Evolutionary conservation across 2,888 invertebrate species (phyloP), one percentile per base, ranked within the genome.

Genomic region (Ceraclea dissimilis): DNA sequence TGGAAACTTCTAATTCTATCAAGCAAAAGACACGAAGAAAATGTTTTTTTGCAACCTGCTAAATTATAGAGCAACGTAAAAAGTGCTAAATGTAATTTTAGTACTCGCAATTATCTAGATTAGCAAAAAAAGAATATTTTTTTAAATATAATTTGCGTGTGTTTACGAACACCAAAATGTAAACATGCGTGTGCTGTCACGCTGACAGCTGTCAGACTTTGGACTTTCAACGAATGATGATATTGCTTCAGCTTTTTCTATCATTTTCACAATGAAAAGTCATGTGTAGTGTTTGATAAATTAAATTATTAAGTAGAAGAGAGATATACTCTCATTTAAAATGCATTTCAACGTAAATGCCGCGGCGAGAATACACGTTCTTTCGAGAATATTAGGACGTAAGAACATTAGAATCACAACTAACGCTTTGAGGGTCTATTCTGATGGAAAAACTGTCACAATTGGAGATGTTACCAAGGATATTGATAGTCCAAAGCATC

Each of bases 381-480:
- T 78, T 68, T 73, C 76, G 62, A 73, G 77, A 64, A 77, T 77
- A 69, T 70, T 77, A 61, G 69, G 70, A 48, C 69, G 71, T 49
- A 70, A 74, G 57, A 75, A 75, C 66, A 64, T 66, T 19, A 70
- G 73, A 64, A 63, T 76, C 62, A 62, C 66, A 4, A 67, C 70
- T n/a, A 76, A 77, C 65, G 63, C 64, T 62, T 71, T 78, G 10
- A 69, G 76, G 63, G 72, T 71, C 5, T 76, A 72, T 63, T 71
- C 78, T 49, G 74, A 74, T 60, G 71, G 74, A n/a, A 55, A 52
- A 63, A 79, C 75, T 69, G 83, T 90, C 49, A 83, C 82, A 34
- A 88, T 91, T 64, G 90, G 87, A 63, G 84, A 86, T 72, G 82
- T 90, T 62, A 79, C 80, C 33, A 88, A 86, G 69, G 76, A 78